phyloP scores from a whole-genome alignment of 2,888 invertebrate species.

The Iselma pallidipennis region DNA sequence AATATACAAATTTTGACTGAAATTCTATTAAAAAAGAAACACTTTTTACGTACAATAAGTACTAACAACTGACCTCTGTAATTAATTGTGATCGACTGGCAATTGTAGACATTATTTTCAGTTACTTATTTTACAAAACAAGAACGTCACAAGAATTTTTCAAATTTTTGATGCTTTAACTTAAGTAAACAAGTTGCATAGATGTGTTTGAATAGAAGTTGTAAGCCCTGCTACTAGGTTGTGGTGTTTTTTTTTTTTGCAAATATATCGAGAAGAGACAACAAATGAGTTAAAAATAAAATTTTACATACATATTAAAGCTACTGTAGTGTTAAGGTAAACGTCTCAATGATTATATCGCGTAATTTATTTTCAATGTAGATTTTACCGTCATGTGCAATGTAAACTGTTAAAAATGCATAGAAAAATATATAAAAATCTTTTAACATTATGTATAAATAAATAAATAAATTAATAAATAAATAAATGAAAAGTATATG shows the following conservation, averaged over 20 bases:
- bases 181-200: not conserved
- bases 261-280: constrained; percentile 14
- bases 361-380: constrained; percentile 13
- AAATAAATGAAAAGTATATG: not conserved
- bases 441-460: not conserved
- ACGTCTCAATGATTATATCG: constrained; percentile 14
- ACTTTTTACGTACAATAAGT: not conserved
- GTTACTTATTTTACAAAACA: not conserved
- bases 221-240: constrained; percentile 6
- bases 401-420: constrained; percentile 21
- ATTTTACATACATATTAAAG: no score
- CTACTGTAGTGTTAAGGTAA: constrained; percentile 21
- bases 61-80: constrained; percentile 1
- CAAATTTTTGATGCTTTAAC: not conserved
- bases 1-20: not conserved
- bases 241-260: constrained; percentile 9
- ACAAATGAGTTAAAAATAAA: not conserved
- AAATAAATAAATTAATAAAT: not conserved
- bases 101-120: not conserved
- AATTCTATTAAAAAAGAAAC: no score
- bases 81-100: not conserved
- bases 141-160: constrained; percentile 11
- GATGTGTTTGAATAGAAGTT: not conserved
- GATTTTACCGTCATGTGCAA: constrained; percentile 23
- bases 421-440: constrained; percentile 15